A percentile compares a stretch with the other conserved stretches of the same genome.
Conservation (phyloP, 2,797 vertebrate genomes). For the Tauraco hartlaubi region DNA sequence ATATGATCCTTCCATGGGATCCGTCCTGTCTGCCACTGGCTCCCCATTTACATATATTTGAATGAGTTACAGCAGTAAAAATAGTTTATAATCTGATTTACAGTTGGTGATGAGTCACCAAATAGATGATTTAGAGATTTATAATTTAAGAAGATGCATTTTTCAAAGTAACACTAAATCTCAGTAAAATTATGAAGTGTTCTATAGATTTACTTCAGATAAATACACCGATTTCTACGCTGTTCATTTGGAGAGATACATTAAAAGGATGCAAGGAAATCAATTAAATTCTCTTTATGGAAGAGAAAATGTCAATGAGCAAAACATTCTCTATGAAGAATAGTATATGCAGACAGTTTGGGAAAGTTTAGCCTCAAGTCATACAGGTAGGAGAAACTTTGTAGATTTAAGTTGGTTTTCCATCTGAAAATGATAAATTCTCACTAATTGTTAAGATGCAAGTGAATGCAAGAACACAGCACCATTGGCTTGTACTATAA, state of each 20-base stretch:
- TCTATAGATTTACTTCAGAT: not conserved
- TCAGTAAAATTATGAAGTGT: not conserved
- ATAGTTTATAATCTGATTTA: not conserved
- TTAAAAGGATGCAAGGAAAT: conserved; percentile 20
- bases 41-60: not conserved
- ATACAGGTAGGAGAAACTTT: not conserved
- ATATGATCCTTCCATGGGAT: not conserved
- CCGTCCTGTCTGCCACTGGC: not conserved
- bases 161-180: not conserved
- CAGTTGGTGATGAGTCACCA: not conserved
- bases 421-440: not conserved
- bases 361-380: not conserved
- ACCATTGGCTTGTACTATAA: not conserved
- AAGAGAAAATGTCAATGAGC: not conserved
- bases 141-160: not conserved
- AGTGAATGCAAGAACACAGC: not conserved
- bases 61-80: not conserved
- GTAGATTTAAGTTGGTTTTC: not conserved
- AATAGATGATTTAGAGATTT: not conserved
- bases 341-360: not conserved
- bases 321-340: not conserved
- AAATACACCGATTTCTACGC: not conserved
- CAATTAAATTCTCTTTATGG: conserved; percentile 4
- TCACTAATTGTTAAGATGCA: not conserved
- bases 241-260: not conserved